Evolutionary conservation across 2,797 vertebrate species (phyloP).

Genomic region (Amphiprion clarkii): DNA sequence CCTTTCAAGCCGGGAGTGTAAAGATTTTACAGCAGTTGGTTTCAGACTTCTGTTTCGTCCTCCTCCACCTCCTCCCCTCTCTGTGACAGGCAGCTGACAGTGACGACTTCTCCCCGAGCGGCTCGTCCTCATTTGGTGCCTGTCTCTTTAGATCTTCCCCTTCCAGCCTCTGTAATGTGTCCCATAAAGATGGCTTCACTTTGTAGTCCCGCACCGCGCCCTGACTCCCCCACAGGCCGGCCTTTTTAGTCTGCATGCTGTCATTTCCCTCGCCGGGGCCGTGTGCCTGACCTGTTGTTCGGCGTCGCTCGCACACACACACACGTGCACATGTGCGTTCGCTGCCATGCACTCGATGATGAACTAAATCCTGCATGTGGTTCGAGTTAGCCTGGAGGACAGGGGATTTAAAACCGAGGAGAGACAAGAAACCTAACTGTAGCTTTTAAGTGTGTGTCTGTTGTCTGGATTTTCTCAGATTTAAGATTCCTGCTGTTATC

Average conservation of each 20-base stretch:
- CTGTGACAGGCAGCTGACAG: conserved; percentile 38
- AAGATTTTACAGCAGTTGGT: background rate
- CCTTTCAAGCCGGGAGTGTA: background rate
- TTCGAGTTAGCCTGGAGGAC: conserved; percentile 68
- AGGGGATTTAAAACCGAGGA: conserved; percentile 66
- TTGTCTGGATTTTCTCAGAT: conserved; percentile 69
- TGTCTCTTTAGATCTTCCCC: conserved; percentile 63
- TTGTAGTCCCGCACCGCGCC: conserved; percentile 50
- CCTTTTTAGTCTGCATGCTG: conserved; percentile 64
- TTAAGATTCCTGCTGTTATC: conserved; percentile 50
- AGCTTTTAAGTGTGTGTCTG: conserved; percentile 57
- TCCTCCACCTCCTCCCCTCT: conserved; percentile 3
- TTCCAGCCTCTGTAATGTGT: conserved; percentile 49
- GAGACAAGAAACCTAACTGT: conserved; percentile 66
- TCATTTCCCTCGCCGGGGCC: conserved; percentile 62
- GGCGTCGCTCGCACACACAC: conserved; percentile 25
- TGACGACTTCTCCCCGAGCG: conserved; percentile 47
- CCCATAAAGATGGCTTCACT: conserved; percentile 61
- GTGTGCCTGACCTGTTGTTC: conserved; percentile 63
- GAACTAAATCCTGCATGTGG: conserved; percentile 71
- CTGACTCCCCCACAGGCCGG: conserved; percentile 19
- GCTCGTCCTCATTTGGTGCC: conserved; percentile 48
- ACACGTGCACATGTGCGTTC: conserved; percentile 13
- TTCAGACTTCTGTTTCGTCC: conserved; percentile 7
- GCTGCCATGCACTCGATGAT: conserved; percentile 63